Conservation (phyloP, 1,140 invertebrate species). For the Druon quercuslanigerum region DNA sequence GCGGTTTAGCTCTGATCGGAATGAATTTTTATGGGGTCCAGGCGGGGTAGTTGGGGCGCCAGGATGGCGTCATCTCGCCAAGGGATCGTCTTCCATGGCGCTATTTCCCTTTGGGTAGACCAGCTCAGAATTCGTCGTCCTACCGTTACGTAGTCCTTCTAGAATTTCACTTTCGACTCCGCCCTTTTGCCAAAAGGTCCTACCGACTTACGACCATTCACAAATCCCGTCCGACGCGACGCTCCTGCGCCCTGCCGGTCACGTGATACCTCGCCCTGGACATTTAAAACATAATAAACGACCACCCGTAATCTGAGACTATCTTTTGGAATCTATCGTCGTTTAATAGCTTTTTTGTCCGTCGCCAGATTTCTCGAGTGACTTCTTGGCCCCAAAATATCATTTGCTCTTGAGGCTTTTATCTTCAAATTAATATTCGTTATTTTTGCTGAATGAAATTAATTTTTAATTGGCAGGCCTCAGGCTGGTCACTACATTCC, state of each 20-base stretch:
- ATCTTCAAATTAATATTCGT: too few species aligned
- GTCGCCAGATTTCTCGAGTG: constrained; percentile 20
- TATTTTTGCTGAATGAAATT: too few species aligned
- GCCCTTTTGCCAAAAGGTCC: constrained; percentile 46
- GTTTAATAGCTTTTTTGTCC: constrained; percentile 14
- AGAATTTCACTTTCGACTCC: constrained; percentile 60
- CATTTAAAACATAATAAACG: constrained; percentile 30
- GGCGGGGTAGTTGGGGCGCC: constrained; percentile 62
- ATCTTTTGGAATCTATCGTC: constrained; percentile 18
- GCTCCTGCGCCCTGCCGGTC: constrained; percentile 17
- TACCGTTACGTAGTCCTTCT: constrained; percentile 45
- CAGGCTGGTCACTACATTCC: too few species aligned
- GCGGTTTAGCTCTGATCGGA: constrained; percentile 38
- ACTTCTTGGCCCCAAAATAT: background rate
- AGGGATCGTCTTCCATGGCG: constrained; percentile 67
- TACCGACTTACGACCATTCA: constrained; percentile 29
- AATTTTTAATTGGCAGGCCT: too few species aligned
- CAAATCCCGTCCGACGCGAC: background rate
- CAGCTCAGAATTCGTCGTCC: constrained; percentile 44
- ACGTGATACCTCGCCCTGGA: constrained; percentile 9
- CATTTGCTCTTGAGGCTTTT: background rate
- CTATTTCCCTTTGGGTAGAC: constrained; percentile 49
- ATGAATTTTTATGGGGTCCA: constrained; percentile 47
- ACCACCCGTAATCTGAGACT: constrained; percentile 9
- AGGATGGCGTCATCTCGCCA: constrained; percentile 69